These are phyloP conservation scores for Drosophila anomelani DNA, from an alignment of 2,888 invertebrate genomes.

Conservation along the genomic window DNA sequence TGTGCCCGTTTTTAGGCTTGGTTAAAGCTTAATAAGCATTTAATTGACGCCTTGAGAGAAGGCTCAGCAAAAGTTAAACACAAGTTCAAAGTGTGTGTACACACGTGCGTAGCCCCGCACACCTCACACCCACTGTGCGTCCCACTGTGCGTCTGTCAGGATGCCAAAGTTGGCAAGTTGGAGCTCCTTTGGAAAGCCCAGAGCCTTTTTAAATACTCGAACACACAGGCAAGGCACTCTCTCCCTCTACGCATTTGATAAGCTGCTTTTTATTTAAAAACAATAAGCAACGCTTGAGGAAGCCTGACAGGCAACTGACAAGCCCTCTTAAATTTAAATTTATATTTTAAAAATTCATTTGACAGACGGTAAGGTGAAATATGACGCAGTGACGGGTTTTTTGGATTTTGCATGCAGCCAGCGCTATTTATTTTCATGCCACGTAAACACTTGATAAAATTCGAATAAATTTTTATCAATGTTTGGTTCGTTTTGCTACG, in stretches of 20 bases:
- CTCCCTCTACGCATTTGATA: slow-evolving; percentile 31
- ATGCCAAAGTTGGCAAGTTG: slow-evolving; percentile 29
- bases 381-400: slow-evolving; percentile 21
- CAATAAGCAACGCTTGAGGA: slow-evolving; percentile 60
- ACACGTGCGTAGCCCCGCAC: slow-evolving; percentile 40
- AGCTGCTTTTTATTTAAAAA: slow-evolving; percentile 46
- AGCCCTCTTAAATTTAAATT: slow-evolving; percentile 30
- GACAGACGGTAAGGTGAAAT: slow-evolving; percentile 30
- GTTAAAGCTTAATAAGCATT: slow-evolving; percentile 49
- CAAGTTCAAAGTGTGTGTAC: slow-evolving; percentile 41
- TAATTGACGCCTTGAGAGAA: slow-evolving; percentile 48
- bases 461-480: slow-evolving; percentile 74
- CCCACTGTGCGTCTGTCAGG: slow-evolving; percentile 35
- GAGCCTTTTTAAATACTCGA: slow-evolving; percentile 45
- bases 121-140: slow-evolving; percentile 9
- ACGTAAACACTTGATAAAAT: slow-evolving; percentile 78
- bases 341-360: slow-evolving; percentile 53
- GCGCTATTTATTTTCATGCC: slow-evolving; percentile 54
- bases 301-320: slow-evolving; percentile 73
- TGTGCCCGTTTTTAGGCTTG: slow-evolving; percentile 31
- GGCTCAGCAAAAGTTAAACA: slow-evolving; percentile 36
- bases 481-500: slow-evolving; percentile 65
- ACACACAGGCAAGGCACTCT: slow-evolving; percentile 6
- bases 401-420: slow-evolving; percentile 48
- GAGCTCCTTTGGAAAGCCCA: slow-evolving; percentile 2